Percentiles rank a stretch among this genome's conserved stretches.
phyloP scores from a whole-genome alignment of 2,113 vertebrate genomes.

The Sinocyclocheilus grahami region DNA sequence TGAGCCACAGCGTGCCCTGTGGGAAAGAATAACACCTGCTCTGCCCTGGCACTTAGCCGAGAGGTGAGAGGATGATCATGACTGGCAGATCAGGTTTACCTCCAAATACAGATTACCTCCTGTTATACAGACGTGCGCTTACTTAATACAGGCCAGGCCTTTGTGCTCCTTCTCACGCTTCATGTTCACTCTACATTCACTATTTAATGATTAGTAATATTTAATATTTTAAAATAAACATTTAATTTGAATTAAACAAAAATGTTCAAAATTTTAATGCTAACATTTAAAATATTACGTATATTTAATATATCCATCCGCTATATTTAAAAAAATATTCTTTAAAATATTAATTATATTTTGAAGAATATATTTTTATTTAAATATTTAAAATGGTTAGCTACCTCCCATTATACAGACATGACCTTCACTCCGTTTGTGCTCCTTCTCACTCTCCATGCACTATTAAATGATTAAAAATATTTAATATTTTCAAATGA shows the following conservation, averaged over 20 bases:
- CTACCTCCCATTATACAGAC: background rate
- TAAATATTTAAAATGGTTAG: background rate
- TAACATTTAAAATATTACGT: background rate
- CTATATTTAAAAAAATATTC: too few species aligned
- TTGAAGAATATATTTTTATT: background rate
- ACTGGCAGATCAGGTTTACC: conserved; percentile 65
- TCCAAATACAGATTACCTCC: conserved; percentile 70
- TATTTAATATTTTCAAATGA: background rate
- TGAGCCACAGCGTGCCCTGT: conserved; percentile 14
- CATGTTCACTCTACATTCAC: background rate
- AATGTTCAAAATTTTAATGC: background rate
- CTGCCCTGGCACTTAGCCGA: conserved; percentile 54
- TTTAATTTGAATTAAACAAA: background rate
- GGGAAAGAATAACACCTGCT: conserved; percentile 49
- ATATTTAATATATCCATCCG: too few species aligned
- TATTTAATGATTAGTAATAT: background rate
- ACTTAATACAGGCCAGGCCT: conserved; percentile 39
- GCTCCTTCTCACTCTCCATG: too few species aligned
- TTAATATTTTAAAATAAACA: background rate
- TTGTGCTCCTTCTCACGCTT: background rate
- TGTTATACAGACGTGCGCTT: conserved; percentile 49
- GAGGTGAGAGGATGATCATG: conserved; percentile 68
- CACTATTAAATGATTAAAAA: too few species aligned
- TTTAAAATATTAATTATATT: background rate
- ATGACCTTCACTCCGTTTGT: background rate